Evolutionary conservation across 2,888 invertebrate species (phyloP), one percentile per base, ranked within the genome.

Genomic region (Priocnemis perturbator): DNA sequence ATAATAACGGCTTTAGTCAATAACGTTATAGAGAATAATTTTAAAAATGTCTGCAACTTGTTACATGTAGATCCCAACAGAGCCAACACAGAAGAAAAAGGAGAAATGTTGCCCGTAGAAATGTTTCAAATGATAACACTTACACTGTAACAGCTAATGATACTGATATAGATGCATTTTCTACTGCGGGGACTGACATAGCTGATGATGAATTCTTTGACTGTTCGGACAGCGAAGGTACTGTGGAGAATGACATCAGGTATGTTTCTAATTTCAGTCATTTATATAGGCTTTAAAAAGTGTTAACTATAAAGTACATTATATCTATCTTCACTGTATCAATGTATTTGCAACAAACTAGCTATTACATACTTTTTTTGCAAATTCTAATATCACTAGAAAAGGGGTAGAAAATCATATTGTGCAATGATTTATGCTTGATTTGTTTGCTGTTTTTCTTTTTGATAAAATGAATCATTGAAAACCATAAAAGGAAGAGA

Each of bases 181-280:
- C 87, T 23, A 84, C 82, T 44, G 83, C 85, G 7, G 87, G 83
- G n/a, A 88, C 88, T 17, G 88, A 87, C 60, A 71, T 85, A 37
- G 86, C 80, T 0, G 88, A 88, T 50, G 88, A 89, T 55, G 89
- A 88, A 73, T 89, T 88, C 71, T 88, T 84, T 64, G 89, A 89
- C 67, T 89, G 88, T 63, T 88, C 88, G 0, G 88, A 88, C 50
- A 84, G 84, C 47, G 88, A 88, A 71, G 78, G 78, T 30, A 78
- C 37, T 11, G 4, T 50, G 7, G 50, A 50, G 7, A 19, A 50
- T 26, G 83, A 84, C 44, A 83, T 78, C 69, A 83, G 86, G 88
- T 89, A 80, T 65, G 83, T 37, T 37, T 37, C 7, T 5, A 3
- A 37, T 37, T 37, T 37, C 37, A 11, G 4, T 26, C 11, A 11